These are phyloP conservation scores for Bellardia pandia DNA, from an alignment of 2,888 invertebrate genomes.

Conservation along the genomic window DNA sequence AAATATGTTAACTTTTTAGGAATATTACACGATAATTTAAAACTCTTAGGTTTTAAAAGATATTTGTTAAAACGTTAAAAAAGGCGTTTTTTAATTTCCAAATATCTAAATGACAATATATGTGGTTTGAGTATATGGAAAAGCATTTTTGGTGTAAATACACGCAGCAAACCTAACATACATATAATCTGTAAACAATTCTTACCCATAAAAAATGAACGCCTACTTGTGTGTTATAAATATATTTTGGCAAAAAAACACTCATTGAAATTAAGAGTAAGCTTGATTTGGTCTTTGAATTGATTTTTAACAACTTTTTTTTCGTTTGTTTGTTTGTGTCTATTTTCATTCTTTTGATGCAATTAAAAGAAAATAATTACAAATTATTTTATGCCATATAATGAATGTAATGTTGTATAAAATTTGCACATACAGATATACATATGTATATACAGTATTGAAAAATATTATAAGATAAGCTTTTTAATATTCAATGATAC, in stretches of 20 bases:
- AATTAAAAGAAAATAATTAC: conserved; percentile 16
- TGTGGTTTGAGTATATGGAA: too few relatives aligned
- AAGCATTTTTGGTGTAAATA: too few relatives aligned
- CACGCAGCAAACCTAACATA: too few relatives aligned
- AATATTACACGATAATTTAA: too few relatives aligned
- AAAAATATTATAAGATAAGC: too few relatives aligned
- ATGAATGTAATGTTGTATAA: background rate
- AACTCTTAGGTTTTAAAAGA: too few relatives aligned
- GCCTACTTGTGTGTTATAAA: background rate
- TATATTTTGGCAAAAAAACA: background rate
- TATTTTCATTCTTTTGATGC: background rate
- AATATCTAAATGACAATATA: too few relatives aligned
- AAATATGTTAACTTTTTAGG: too few relatives aligned
- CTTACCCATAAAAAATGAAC: background rate
- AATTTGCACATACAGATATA: background rate
- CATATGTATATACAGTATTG: too few relatives aligned
- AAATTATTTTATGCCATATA: conserved; percentile 13
- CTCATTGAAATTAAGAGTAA: conserved; percentile 3
- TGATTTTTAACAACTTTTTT: background rate
- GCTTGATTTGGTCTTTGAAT: background rate
- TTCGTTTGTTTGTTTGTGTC: background rate
- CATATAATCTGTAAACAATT: background rate
- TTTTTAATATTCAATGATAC: too few relatives aligned
- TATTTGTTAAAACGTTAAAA: background rate
- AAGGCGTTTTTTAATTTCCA: too few relatives aligned